Percentiles rank a stretch among this genome's conserved stretches.
These are phyloP conservation scores for Alitta virens DNA, from an alignment of 2,888 invertebrate genomes.

Conservation along the genomic window DNA sequence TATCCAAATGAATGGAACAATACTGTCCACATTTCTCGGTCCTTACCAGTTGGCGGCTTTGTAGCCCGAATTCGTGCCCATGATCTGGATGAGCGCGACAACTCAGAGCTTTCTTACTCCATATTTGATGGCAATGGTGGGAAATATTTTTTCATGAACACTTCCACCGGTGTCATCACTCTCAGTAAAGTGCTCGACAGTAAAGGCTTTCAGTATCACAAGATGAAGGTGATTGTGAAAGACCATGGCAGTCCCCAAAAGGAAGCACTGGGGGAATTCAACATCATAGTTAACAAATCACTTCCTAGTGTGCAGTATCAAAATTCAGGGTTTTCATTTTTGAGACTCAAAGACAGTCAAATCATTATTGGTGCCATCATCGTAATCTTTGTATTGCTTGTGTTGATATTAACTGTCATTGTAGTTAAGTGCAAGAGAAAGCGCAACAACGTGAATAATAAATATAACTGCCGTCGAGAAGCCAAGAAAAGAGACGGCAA, in stretches of 20 bases:
- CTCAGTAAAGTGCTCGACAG: conserved; percentile 4
- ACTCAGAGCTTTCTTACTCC: conserved; percentile 10
- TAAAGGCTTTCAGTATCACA: conserved; percentile 9
- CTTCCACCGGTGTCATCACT: conserved; percentile 7
- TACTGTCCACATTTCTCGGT: conserved; percentile 28
- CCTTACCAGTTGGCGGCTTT: conserved; percentile 1
- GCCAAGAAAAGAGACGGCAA: conserved; percentile 6
- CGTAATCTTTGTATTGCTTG: conserved; percentile 8
- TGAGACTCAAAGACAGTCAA: conserved; percentile 16
- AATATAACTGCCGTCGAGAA: conserved; percentile 14
- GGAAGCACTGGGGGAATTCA: neutral
- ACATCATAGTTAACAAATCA: conserved; percentile 15
- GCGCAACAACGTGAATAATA: conserved; percentile 1
- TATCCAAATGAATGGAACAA: conserved; percentile 37
- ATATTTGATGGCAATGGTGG: conserved; percentile 10
- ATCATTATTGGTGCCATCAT: conserved; percentile 12
- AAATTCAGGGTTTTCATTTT: conserved; percentile 15
- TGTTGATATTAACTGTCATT: conserved; percentile 8
- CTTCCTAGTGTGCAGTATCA: conserved; percentile 3
- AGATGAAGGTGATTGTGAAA: conserved; percentile 6
- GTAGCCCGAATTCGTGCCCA: conserved; percentile 9
- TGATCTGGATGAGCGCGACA: conserved; percentile 8
- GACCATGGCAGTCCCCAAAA: conserved; percentile 15
- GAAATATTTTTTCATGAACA: conserved; percentile 10
- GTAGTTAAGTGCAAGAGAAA: conserved; percentile 11